Conservation (phyloP, 2,113 vertebrate species). For the Microcebus ravelobensis region DNA sequence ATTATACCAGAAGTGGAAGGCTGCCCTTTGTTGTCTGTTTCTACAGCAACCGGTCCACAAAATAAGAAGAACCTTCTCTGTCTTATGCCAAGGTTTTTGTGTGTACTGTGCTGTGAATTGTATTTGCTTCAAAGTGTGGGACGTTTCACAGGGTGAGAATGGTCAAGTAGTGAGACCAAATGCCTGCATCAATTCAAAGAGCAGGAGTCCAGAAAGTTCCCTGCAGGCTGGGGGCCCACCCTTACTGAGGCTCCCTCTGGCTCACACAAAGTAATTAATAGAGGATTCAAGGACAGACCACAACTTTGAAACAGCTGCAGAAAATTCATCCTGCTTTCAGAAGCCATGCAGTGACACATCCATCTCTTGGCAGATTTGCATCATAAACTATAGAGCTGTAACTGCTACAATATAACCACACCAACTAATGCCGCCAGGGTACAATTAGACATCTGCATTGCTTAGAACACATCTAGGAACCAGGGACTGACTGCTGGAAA, state of each 20-base stretch:
- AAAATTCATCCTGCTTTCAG: conserved; percentile 77
- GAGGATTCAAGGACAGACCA: conserved; percentile 83
- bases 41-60: conserved; percentile 89
- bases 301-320: conserved; percentile 83
- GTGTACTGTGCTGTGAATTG: conserved; percentile 88
- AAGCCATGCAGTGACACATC: conserved; percentile 61
- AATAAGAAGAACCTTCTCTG: conserved; percentile 87
- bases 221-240: conserved; percentile 83
- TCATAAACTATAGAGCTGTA: conserved; percentile 62
- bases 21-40: conserved; percentile 92
- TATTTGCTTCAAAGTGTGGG: conserved; percentile 86
- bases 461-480: conserved; percentile 49
- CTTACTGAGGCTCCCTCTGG: conserved; percentile 79
- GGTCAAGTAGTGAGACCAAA: conserved; percentile 83
- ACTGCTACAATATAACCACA: conserved; percentile 48
- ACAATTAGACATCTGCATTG: conserved; percentile 56
- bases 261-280: conserved; percentile 82
- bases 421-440: not conserved
- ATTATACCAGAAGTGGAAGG: conserved; percentile 90
- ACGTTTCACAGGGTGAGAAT: conserved; percentile 80
- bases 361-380: conserved; percentile 73
- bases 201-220: conserved; percentile 76
- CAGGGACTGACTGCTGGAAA: not conserved
- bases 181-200: conserved; percentile 84
- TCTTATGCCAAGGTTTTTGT: conserved; percentile 90